Percentiles rank a stretch among this genome's conserved stretches.
phyloP scores from a whole-genome alignment of 2,113 vertebrate species.

The Poecilia latipinna region DNA sequence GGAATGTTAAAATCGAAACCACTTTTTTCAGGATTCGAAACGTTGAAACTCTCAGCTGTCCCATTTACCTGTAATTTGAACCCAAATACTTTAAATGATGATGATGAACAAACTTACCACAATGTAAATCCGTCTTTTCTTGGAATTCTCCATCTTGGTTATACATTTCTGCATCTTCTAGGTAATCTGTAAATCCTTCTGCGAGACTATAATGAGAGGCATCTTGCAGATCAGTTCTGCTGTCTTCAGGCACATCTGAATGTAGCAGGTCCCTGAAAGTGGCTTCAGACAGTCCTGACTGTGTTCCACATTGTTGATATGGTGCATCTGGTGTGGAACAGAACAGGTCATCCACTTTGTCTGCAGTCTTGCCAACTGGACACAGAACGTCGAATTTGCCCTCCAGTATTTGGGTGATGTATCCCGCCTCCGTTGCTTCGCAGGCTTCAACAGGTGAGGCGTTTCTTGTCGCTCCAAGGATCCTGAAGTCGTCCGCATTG shows the following conservation, averaged over 20 bases:
- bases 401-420: not conserved
- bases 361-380: not conserved
- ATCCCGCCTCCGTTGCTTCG: not conserved
- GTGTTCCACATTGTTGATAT: not conserved
- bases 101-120: conserved; percentile 39
- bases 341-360: not conserved
- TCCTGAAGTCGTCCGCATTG: accelerated
- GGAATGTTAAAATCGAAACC: not conserved
- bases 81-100: not conserved
- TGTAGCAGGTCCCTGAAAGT: not conserved
- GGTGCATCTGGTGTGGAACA: not conserved
- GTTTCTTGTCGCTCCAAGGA: accelerated
- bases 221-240: not conserved
- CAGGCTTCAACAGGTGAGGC: conserved; percentile 10
- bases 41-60: not conserved
- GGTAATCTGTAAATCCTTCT: not conserved
- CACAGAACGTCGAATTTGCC: not conserved
- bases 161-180: not conserved
- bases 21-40: not conserved
- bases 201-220: not conserved
- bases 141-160: not conserved
- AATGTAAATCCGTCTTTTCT: conserved; percentile 1
- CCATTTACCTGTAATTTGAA: not conserved
- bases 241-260: not conserved
- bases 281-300: not conserved